A percentile compares a stretch with the other conserved stretches of the same genome.
Evolutionary conservation across 2,113 vertebrate genomes (phyloP).

Genomic region (Mastomys natalensis): DNA sequence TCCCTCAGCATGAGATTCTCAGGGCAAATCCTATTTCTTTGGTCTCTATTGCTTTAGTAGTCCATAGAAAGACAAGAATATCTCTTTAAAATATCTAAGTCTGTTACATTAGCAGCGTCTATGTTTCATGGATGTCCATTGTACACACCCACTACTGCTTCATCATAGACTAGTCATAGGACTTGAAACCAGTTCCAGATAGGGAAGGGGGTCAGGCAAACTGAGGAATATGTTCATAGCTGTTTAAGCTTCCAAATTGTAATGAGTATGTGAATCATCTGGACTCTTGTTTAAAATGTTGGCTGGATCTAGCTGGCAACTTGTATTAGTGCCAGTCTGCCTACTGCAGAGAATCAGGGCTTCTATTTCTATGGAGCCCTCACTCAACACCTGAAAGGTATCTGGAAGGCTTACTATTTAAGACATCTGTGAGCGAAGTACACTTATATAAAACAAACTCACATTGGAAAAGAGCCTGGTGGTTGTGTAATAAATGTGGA

Average conservation of each 20-base stretch:
- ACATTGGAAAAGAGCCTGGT: neutral
- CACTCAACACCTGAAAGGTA: neutral
- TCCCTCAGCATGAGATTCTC: neutral
- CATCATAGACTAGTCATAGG: neutral
- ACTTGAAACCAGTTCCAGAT: no score
- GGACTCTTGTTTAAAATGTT: neutral
- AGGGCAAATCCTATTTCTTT: neutral
- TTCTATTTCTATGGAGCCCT: neutral
- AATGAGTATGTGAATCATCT: neutral
- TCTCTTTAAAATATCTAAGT: neutral
- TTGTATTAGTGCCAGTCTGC: neutral
- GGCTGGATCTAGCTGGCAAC: neutral
- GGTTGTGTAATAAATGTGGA: neutral
- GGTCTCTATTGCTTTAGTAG: neutral
- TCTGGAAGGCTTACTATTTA: neutral
- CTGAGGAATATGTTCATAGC: fast-evolving
- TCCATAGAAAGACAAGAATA: neutral
- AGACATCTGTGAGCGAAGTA: neutral
- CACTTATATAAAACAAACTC: neutral
- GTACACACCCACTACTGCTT: neutral
- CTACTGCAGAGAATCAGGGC: neutral
- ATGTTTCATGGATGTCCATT: fast-evolving
- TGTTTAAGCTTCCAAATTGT: neutral
- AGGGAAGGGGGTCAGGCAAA: neutral
- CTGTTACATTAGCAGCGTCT: fast-evolving